phyloP scores from a whole-genome alignment of 2,888 invertebrate species.

The Drosophila algonquin region DNA sequence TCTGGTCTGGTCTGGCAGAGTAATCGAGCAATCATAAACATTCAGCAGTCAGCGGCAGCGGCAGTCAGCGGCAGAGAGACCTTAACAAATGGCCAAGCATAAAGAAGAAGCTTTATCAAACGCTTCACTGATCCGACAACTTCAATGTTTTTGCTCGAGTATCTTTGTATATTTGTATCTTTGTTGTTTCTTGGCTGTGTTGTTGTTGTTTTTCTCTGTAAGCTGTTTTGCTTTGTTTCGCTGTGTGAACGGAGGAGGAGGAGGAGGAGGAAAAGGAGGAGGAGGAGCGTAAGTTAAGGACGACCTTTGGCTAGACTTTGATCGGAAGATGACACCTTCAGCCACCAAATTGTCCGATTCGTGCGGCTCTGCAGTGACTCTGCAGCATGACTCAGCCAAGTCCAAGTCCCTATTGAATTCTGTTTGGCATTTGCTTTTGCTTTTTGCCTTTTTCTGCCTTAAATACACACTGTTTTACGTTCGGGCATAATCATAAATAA shows the following conservation, averaged over 20 bases:
- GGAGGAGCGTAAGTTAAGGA: constrained; percentile 52
- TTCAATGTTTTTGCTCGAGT: too few relatives aligned
- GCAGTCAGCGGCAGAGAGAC: constrained; percentile 26
- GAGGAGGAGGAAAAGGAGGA: too few relatives aligned
- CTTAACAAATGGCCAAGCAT: constrained; percentile 37
- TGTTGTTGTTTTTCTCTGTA: not conserved
- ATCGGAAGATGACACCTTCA: constrained; percentile 66
- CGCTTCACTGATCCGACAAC: constrained; percentile 51
- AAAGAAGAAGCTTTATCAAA: constrained; percentile 52
- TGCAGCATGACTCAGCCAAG: constrained; percentile 34
- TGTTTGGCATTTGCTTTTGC: constrained; percentile 32
- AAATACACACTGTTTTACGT: constrained; percentile 14
- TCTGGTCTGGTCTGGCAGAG: not conserved
- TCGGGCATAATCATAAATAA: constrained; percentile 36
- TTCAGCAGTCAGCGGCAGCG: not conserved
- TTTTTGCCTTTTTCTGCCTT: not conserved
- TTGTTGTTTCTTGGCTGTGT: constrained; percentile 9
- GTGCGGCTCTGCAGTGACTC: constrained; percentile 35
- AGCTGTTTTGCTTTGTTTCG: not conserved
- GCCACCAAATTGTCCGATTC: constrained; percentile 30
- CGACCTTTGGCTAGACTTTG: constrained; percentile 51
- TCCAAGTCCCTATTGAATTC: constrained; percentile 28
- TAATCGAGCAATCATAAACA: constrained; percentile 30
- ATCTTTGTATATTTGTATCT: not conserved
- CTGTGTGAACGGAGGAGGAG: constrained; percentile 29